Percentiles rank a stretch among this genome's conserved stretches.
Conservation (phyloP, 1,140 invertebrate genomes). For the Heliconius hermathena region DNA sequence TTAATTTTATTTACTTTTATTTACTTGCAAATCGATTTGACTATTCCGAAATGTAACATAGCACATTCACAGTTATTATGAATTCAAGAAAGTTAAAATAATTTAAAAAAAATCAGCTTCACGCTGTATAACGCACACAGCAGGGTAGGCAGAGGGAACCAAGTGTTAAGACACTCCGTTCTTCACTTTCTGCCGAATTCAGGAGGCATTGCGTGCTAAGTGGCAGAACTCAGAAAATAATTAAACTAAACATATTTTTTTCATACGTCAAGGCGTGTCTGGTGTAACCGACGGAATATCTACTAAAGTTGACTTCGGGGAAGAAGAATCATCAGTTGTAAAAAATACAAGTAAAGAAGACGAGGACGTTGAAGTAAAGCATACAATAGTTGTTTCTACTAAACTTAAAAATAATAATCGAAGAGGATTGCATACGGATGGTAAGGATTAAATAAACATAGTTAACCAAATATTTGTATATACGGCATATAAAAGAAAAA, state of each 20-base stretch:
- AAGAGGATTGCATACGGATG: conserved; percentile 53
- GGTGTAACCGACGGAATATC: conserved; percentile 50
- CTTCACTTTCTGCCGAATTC: too few relatives aligned
- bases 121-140: too few relatives aligned
- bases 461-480: too few relatives aligned
- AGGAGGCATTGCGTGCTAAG: too few relatives aligned
- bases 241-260: background rate
- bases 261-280: conserved; percentile 32
- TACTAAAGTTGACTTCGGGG: conserved; percentile 69
- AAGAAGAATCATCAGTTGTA: conserved; percentile 41
- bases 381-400: conserved; percentile 73
- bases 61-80: background rate
- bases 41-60: background rate
- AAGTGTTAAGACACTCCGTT: too few relatives aligned
- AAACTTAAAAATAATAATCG: conserved; percentile 70
- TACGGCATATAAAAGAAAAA: background rate
- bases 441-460: background rate
- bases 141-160: too few relatives aligned
- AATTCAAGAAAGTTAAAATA: too few relatives aligned
- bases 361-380: conserved; percentile 72
- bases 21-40: background rate
- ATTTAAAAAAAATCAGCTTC: too few relatives aligned
- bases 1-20: too few relatives aligned
- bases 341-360: conserved; percentile 59
- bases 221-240: too few relatives aligned